A percentile compares a stretch with the other conserved stretches of the same genome.
phyloP scores from a whole-genome alignment of 2,113 vertebrate genomes.

The Tonatia bakeri region DNA sequence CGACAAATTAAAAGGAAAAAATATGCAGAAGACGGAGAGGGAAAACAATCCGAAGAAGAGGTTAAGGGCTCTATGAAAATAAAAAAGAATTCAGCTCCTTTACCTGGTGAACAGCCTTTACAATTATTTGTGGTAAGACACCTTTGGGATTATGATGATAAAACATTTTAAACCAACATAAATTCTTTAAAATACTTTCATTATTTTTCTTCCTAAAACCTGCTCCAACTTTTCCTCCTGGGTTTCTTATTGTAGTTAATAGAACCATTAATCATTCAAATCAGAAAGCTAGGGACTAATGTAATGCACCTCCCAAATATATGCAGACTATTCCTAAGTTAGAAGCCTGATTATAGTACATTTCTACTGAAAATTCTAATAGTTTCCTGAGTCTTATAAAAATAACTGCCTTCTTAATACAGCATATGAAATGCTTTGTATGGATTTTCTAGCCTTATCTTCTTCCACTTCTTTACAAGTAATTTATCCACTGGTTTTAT shows the following conservation, averaged over 20 bases:
- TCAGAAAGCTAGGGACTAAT: background rate
- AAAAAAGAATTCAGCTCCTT: conserved; percentile 86
- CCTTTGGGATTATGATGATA: background rate
- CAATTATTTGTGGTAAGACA: conserved; percentile 95
- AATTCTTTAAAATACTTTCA: background rate
- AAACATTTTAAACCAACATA: background rate
- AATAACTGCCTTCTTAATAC: background rate
- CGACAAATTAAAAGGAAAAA: conserved; percentile 97
- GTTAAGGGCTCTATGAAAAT: conserved; percentile 90
- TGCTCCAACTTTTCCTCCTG: background rate
- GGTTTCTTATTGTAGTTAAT: background rate
- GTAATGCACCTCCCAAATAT: background rate
- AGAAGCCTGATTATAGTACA: background rate
- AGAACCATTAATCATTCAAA: background rate
- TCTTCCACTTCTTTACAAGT: background rate
- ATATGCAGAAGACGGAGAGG: conserved; percentile 93
- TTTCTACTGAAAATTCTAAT: background rate
- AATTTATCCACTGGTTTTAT: background rate
- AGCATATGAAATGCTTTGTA: background rate
- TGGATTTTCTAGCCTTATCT: background rate
- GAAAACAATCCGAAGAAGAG: conserved; percentile 93
- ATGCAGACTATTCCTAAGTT: background rate
- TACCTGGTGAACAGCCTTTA: conserved; percentile 86
- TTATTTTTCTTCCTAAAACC: background rate
- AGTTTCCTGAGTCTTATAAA: background rate